phyloP scores from a whole-genome alignment of 1,140 invertebrate species.

The Ostrea edulis region DNA sequence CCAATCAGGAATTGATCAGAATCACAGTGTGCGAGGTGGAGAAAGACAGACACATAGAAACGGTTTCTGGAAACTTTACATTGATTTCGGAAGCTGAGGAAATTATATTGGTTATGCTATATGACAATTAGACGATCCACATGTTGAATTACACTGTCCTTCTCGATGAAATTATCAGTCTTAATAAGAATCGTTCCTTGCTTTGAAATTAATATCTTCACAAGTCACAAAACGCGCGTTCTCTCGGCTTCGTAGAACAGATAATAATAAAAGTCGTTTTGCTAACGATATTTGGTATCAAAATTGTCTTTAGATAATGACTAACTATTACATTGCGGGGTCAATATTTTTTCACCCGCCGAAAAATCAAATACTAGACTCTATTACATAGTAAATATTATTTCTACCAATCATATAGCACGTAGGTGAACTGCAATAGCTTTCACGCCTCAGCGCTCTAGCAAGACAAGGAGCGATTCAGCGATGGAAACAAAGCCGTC shows the following conservation, averaged over 20 bases:
- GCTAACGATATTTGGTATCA: constrained; percentile 28
- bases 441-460: neutral
- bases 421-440: constrained; percentile 14
- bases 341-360: constrained; percentile 37
- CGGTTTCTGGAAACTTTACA: neutral
- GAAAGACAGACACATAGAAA: neutral
- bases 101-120: constrained; percentile 39
- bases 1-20: constrained; percentile 9
- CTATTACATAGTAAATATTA: constrained; percentile 40
- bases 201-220: constrained; percentile 27
- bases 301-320: constrained; percentile 32
- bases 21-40: neutral
- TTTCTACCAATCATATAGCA: constrained; percentile 44
- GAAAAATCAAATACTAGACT: constrained; percentile 29
- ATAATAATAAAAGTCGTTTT: constrained; percentile 40
- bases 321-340: constrained; percentile 24
- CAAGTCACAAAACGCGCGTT: constrained; percentile 11
- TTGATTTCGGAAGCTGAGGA: constrained; percentile 22
- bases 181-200: constrained; percentile 35
- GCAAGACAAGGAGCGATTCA: constrained; percentile 26
- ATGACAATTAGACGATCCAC: constrained; percentile 38
- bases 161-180: constrained; percentile 16
- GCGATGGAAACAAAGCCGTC: constrained; percentile 38
- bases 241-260: neutral
- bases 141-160: constrained; percentile 29